Evolutionary conservation across 2,888 invertebrate species (phyloP).

Genomic region (Plebejus anna): DNA sequence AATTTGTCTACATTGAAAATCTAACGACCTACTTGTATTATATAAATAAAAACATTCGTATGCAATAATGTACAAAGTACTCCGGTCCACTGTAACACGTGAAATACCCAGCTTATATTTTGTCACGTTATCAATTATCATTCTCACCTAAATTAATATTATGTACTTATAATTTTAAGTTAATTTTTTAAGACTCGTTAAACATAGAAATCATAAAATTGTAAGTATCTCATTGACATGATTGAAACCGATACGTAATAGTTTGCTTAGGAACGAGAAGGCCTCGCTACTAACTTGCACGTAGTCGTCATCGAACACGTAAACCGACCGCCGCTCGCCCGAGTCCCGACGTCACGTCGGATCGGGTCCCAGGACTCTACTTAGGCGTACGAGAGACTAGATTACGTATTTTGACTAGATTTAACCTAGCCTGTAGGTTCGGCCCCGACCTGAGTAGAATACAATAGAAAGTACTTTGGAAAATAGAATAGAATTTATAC

Average conservation of each 20-base stretch:
- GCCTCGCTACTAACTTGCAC: conserved; percentile 18
- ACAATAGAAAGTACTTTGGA: conserved; percentile 32
- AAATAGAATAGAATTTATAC: conserved; percentile 38
- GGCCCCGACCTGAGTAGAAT: conserved; percentile 33
- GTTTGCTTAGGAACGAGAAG: conserved; percentile 16
- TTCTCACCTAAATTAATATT: conserved; percentile 1
- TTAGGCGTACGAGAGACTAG: conserved; percentile 23
- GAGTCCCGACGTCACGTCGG: background rate
- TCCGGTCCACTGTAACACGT: conserved; percentile 4
- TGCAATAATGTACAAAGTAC: background rate
- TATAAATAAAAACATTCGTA: conserved; percentile 11
- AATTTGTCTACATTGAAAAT: background rate
- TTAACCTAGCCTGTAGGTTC: conserved; percentile 26
- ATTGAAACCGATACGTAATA: conserved; percentile 1
- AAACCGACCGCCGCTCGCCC: conserved; percentile 21
- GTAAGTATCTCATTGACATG: conserved; percentile 22
- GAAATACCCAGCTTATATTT: conserved; percentile 14
- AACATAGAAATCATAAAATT: conserved; percentile 5
- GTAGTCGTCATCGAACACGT: conserved; percentile 23
- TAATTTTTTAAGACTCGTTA: conserved; percentile 5
- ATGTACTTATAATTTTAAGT: conserved; percentile 16
- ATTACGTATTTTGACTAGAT: conserved; percentile 26
- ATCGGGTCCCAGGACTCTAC: conserved; percentile 7
- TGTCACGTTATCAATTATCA: background rate
- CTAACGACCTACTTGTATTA: background rate